A percentile compares a stretch with the other conserved stretches of the same genome.
Conservation (phyloP, 2,888 invertebrate species). For the Malacosoma neustria region DNA sequence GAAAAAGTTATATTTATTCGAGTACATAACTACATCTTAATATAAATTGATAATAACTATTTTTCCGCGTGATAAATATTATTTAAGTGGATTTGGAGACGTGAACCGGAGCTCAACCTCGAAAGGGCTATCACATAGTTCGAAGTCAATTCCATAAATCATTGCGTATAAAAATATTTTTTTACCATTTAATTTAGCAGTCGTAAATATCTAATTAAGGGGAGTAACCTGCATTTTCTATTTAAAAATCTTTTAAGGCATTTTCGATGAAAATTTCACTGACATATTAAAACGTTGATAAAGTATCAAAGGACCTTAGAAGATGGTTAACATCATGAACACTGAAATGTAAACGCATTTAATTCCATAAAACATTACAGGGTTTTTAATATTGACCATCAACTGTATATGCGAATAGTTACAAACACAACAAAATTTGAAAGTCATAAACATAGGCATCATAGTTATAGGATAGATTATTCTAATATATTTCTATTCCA, state of each 20-base stretch:
- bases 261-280: neutral
- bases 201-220: constrained; percentile 35
- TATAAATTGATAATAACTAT: constrained; percentile 71
- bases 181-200: constrained; percentile 33
- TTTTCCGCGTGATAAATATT: constrained; percentile 70
- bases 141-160: constrained; percentile 26
- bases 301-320: too few relatives aligned
- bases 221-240: constrained; percentile 37
- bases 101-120: constrained; percentile 45
- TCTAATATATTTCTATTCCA: too few relatives aligned
- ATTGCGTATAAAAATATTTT: constrained; percentile 56
- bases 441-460: too few relatives aligned
- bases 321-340: too few relatives aligned
- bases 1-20: constrained; percentile 76
- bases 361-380: too few relatives aligned
- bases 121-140: constrained; percentile 58
- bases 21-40: constrained; percentile 76
- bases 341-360: too few relatives aligned
- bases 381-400: too few relatives aligned
- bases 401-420: too few relatives aligned
- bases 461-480: too few relatives aligned
- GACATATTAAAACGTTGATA: too few relatives aligned
- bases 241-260: neutral
- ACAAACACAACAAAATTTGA: too few relatives aligned
- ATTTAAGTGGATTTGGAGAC: constrained; percentile 58